Base-by-base conservation (phyloP, 2,888 invertebrate genomes). In the Neoascia interrupta region DNA sequence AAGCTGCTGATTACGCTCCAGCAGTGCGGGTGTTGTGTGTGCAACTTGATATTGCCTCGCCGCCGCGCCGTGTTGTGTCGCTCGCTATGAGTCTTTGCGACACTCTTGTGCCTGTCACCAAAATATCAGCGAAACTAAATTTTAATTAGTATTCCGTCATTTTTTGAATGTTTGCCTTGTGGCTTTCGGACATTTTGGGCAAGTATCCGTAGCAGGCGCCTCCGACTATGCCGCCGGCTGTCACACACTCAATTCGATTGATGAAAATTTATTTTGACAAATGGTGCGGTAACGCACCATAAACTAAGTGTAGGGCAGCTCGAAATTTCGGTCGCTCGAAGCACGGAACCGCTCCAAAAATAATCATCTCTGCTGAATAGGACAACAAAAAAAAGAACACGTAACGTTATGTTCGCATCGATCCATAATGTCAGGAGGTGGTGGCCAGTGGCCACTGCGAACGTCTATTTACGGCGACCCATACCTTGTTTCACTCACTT, bases 221-320 rank as follows among this genome's bases (percentile, higher is more conserved):
- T 6, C 13, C 45, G 11, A 13, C 5, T 23, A 6, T 8, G 43
- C 21, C 4, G 34, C 34, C 26, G 11, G 41, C 54, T 58, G n/a
- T n/a, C n/a, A n/a, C n/a, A n/a, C n/a, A n/a, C n/a, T n/a, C n/a
- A n/a, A n/a, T n/a, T n/a, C n/a, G 47, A 61, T 75, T 58, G 70
- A 64, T 53, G 63, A 31, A 64, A 53, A 70, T 76, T 76, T 64
- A 70, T 70, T 69, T 66, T 66, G 76, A 72, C 70, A 72, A 72
- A 76, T 64, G 58, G 53, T 34, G 39, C 34, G 54, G 34, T 18
- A 19, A 51, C 36, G n/a, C 23, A n/a, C 31, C n/a, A 23, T 18
- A 13, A n/a, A n/a, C n/a, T n/a, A n/a, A n/a, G n/a, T n/a, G n/a
- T n/a, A n/a, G n/a, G n/a, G n/a, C n/a, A n/a, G n/a, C n/a, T n/a